Conservation (phyloP, 1,140 invertebrate genomes). For the Globodera ellingtonae region DNA sequence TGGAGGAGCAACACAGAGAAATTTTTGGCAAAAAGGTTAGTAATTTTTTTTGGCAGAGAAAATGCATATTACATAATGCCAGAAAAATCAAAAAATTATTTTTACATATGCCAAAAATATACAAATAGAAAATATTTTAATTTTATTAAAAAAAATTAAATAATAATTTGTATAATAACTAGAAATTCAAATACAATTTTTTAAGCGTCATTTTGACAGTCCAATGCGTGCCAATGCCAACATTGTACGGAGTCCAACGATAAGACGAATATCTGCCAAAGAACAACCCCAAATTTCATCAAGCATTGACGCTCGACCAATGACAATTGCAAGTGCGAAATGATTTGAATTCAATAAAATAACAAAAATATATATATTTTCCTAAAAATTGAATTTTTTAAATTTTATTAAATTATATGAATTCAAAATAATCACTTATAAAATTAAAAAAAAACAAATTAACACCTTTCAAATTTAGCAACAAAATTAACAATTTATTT, state of each 20-base stretch:
- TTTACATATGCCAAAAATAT: background rate
- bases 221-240: background rate
- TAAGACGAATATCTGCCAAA: background rate
- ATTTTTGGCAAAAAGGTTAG: background rate
- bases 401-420: too few species aligned
- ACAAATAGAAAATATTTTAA: background rate
- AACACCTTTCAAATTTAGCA: too few species aligned
- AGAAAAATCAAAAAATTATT: too few species aligned
- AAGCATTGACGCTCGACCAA: slow-evolving; percentile 23
- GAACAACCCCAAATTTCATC: background rate
- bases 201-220: background rate
- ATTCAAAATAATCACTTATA: too few species aligned
- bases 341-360: background rate
- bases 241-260: background rate
- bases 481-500: too few species aligned
- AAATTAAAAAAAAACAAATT: too few species aligned
- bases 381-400: too few species aligned
- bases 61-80: too few species aligned
- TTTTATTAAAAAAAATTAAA: background rate
- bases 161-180: background rate
- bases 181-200: background rate
- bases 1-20: slow-evolving; percentile 4
- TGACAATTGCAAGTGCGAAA: slow-evolving; percentile 11
- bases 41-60: background rate
- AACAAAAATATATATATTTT: background rate